These are phyloP conservation scores for Hylaeus volcanicus DNA, from an alignment of 1,140 invertebrate genomes.

Conservation along the genomic window DNA sequence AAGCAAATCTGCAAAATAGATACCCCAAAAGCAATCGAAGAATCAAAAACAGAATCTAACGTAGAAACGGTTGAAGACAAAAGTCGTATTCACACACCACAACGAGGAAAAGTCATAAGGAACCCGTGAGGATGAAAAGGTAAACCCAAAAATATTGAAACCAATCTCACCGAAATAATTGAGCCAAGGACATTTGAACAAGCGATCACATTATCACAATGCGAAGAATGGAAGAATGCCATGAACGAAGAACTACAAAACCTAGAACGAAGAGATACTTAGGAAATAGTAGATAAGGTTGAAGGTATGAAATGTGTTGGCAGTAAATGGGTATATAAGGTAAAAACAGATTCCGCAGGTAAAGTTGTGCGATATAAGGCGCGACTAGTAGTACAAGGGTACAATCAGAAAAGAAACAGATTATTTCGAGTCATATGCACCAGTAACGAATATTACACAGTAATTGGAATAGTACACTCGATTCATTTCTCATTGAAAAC, in stretches of 20 bases:
- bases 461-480: slow-evolving; percentile 11
- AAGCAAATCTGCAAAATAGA: background rate
- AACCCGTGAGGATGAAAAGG: slow-evolving; percentile 9
- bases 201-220: background rate
- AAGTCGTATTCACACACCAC: background rate
- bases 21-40: background rate
- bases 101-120: slow-evolving; percentile 10
- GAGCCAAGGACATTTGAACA: slow-evolving; percentile 22
- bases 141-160: slow-evolving; percentile 28
- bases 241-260: slow-evolving; percentile 36
- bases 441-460: slow-evolving; percentile 25
- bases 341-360: slow-evolving; percentile 16
- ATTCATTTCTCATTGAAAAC: slow-evolving; percentile 1
- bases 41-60: background rate
- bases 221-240: slow-evolving; percentile 11
- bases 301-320: background rate
- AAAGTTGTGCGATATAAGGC: slow-evolving; percentile 27
- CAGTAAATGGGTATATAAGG: slow-evolving; percentile 33
- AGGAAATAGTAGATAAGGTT: slow-evolving; percentile 1
- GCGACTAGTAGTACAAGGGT: slow-evolving; percentile 28
- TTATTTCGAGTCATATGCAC: slow-evolving; percentile 35
- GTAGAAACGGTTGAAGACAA: too few relatives aligned
- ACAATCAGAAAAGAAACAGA: slow-evolving; percentile 27
- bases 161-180: slow-evolving; percentile 7
- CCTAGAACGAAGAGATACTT: slow-evolving; percentile 28